These are phyloP conservation scores for Diplodus sargus DNA, from an alignment of 2,797 vertebrate genomes.

Conservation along the genomic window DNA sequence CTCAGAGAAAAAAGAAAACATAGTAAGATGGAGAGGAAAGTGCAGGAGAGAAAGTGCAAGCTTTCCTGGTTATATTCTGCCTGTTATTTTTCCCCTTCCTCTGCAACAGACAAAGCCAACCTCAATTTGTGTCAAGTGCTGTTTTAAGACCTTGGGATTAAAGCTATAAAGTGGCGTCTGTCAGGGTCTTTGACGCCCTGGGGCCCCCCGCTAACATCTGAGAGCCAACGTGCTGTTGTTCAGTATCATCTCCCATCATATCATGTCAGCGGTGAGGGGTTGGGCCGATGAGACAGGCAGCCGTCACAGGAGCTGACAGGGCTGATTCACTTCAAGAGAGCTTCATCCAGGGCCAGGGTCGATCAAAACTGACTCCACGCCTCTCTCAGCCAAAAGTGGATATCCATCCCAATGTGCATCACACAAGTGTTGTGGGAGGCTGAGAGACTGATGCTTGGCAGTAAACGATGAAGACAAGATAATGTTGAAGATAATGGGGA, in stretches of 20 bases:
- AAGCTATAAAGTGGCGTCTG: slow-evolving; percentile 98
- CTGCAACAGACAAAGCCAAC: slow-evolving; percentile 89
- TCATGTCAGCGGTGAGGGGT: slow-evolving; percentile 92
- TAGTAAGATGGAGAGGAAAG: slow-evolving; percentile 84
- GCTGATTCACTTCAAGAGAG: slow-evolving; percentile 92
- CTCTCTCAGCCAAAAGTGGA: slow-evolving; percentile 86
- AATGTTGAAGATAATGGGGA: slow-evolving; percentile 57
- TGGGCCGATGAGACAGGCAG: slow-evolving; percentile 91
- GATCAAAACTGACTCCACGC: slow-evolving; percentile 91
- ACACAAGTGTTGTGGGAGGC: slow-evolving; percentile 50
- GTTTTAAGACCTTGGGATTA: slow-evolving; percentile 98
- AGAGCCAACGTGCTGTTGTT: slow-evolving; percentile 95
- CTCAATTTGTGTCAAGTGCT: slow-evolving; percentile 98
- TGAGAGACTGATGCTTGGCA: slow-evolving; percentile 65
- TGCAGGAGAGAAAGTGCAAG: slow-evolving; percentile 80
- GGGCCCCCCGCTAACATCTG: slow-evolving; percentile 91
- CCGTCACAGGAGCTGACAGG: slow-evolving; percentile 93
- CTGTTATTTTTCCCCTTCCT: slow-evolving; percentile 54
- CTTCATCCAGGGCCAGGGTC: slow-evolving; percentile 90
- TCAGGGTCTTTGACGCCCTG: slow-evolving; percentile 91
- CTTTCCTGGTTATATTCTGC: slow-evolving; percentile 57
- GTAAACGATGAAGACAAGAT: slow-evolving; percentile 68
- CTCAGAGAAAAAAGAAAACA: slow-evolving; percentile 87
- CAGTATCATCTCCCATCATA: slow-evolving; percentile 98
- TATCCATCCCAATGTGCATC: slow-evolving; percentile 83